Percentiles rank a stretch among this genome's conserved stretches.
Evolutionary conservation across 2,797 vertebrate genomes (phyloP).

Genomic region (Chiroxiphia lanceolata): DNA sequence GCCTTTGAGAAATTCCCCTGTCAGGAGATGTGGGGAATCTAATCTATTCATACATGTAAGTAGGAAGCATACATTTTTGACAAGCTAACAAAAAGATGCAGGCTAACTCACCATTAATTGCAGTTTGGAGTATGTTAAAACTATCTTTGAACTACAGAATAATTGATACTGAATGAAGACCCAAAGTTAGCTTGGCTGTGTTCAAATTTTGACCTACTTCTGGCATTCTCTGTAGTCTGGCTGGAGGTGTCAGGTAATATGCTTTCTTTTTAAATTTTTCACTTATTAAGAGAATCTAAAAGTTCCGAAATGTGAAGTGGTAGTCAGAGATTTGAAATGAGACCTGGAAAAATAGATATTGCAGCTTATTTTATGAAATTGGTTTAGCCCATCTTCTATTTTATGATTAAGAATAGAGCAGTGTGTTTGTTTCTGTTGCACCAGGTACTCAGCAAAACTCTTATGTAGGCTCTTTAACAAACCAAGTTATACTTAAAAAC

Average conservation of each 20-base stretch:
- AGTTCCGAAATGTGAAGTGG: neutral
- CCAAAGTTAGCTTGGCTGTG: neutral
- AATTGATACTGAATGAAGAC: neutral
- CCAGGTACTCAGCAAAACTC: neutral
- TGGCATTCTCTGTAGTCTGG: neutral
- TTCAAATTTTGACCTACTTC: neutral
- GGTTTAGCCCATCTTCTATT: neutral
- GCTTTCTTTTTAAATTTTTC: neutral
- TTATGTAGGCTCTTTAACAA: neutral
- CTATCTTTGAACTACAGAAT: neutral
- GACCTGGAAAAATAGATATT: neutral
- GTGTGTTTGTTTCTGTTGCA: neutral
- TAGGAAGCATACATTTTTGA: neutral
- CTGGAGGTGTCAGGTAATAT: neutral
- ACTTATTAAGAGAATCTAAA: neutral
- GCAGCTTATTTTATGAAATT: neutral
- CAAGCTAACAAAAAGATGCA: neutral
- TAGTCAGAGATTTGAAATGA: neutral
- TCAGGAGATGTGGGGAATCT: neutral
- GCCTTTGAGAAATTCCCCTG: neutral
- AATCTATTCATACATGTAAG: neutral
- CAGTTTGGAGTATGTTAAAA: neutral
- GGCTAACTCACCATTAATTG: neutral
- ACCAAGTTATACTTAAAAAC: neutral
- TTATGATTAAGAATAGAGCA: neutral